Evolutionary conservation across 2,797 vertebrate species (phyloP), one percentile per base, ranked within the genome.

Genomic region (Pitangus sulphuratus): DNA sequence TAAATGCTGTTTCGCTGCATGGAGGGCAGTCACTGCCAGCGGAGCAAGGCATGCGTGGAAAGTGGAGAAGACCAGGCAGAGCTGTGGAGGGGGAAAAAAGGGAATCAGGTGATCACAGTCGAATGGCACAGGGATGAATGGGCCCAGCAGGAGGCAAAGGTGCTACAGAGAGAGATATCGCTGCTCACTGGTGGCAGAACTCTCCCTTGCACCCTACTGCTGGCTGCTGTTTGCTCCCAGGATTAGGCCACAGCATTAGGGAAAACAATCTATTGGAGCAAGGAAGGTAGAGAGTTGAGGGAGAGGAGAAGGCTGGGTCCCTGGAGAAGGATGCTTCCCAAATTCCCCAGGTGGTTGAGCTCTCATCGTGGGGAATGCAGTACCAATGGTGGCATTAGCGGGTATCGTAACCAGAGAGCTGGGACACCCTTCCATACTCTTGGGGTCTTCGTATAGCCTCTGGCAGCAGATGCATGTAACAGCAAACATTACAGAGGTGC

Each of bases 301-400:
- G 22, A 70, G 44, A 79, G 54, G 20, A 83, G n/a, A 33, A 74
- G 50, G 18, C 13, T 31, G 35, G 30, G 22, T 17, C 8, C 69
- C 76, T 71, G 64, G 30, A 93, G 77, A 71, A 93, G 53, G 11
- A 60, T 89, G 42, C 16, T 85, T 87, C 25, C 51, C 15, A 80
- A 44, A 25, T 69, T 81, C 26, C 37, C 5, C 4, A 68, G 31
- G 24, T 40, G 31, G 53, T 66, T 40, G 25, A 60, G 11, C 16
- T 87, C 44, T 61, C 47, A 28, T 33, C 5, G 12, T 60, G 79
- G 33, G 12, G 53, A 93, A 78, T 39, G 47, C 68, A 64, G 26
- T 24, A 68, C 5, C 31, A 18, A 26, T 9, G 42, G 51, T 60
- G 22, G 17, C 35, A 47, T 78, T 45, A 64, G n/a, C 28, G 53